These are phyloP conservation scores for Teleogryllus occipitalis DNA, from an alignment of 1,140 invertebrate species.

Conservation along the genomic window DNA sequence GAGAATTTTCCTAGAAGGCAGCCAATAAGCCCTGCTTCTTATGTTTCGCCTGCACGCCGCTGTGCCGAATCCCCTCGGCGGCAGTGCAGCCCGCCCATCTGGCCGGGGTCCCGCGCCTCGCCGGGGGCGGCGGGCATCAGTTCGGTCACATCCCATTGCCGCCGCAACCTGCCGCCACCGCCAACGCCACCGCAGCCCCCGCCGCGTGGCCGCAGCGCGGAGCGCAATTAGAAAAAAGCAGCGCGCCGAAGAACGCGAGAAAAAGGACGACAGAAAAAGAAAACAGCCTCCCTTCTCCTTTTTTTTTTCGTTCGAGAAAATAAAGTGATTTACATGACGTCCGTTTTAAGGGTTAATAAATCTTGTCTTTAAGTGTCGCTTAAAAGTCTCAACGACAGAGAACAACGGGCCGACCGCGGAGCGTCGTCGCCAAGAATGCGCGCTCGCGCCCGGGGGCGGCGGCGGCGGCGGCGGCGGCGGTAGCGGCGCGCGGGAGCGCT, in stretches of 20 bases:
- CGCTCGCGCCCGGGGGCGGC: neutral
- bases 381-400: conserved; percentile 4
- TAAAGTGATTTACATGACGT: conserved; percentile 5
- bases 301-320: neutral
- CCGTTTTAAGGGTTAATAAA: conserved; percentile 1
- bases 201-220: too few relatives aligned
- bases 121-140: neutral
- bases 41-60: too few relatives aligned
- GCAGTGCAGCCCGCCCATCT: too few relatives aligned
- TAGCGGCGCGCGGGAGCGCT: too few relatives aligned
- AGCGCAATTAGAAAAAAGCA: neutral
- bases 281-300: neutral
- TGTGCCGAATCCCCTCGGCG: too few relatives aligned
- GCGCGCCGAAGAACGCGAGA: neutral
- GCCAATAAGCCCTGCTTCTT: too few relatives aligned
- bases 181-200: neutral
- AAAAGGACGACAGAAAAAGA: neutral
- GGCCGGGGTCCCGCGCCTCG: too few relatives aligned
- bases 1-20: too few relatives aligned
- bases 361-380: conserved; percentile 4
- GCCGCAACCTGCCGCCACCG: neutral
- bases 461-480: too few relatives aligned
- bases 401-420: neutral
- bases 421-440: conserved; percentile 2
- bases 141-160: neutral